These are phyloP conservation scores for Paradoxurus hermaphroditus DNA, from an alignment of 2,113 vertebrate genomes.

Conservation along the genomic window DNA sequence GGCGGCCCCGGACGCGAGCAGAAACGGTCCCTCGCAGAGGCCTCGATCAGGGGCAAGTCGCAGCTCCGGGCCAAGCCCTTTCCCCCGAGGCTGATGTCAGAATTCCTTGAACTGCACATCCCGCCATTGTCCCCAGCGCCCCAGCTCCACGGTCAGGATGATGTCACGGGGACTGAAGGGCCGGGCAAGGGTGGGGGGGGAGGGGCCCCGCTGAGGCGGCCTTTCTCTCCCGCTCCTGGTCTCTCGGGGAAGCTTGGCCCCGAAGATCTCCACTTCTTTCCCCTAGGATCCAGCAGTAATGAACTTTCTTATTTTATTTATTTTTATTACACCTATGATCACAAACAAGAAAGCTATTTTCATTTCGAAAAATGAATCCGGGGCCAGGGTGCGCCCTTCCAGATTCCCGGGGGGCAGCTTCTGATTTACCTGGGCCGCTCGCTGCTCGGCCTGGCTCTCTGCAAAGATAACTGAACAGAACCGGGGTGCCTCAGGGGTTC, in stretches of 20 bases:
- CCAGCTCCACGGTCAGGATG: not conserved
- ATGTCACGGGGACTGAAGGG: constrained; percentile 61
- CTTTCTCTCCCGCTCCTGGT: not conserved
- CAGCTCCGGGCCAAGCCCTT: constrained; percentile 17
- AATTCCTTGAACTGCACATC: constrained; percentile 39
- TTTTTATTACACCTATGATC: not conserved
- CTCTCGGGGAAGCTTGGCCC: not conserved
- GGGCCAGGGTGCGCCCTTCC: not conserved
- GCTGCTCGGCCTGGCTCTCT: not conserved
- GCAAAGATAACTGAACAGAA: not conserved
- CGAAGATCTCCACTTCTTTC: not conserved
- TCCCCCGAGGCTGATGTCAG: constrained; percentile 52
- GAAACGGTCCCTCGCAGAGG: not conserved
- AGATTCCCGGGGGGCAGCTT: not conserved
- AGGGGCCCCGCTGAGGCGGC: rapidly evolving
- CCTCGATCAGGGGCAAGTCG: not conserved
- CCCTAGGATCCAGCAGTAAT: not conserved
- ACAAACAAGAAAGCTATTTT: not conserved
- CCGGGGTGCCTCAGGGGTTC: not conserved
- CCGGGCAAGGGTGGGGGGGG: too few relatives aligned
- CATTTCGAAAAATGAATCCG: not conserved
- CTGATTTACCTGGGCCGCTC: not conserved
- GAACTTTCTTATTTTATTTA: not conserved
- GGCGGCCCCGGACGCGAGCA: not conserved
- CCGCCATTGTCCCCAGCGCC: constrained; percentile 51